Evolutionary conservation across 2,888 invertebrate genomes (phyloP).

Genomic region (Zaprionus obscuricornis): DNA sequence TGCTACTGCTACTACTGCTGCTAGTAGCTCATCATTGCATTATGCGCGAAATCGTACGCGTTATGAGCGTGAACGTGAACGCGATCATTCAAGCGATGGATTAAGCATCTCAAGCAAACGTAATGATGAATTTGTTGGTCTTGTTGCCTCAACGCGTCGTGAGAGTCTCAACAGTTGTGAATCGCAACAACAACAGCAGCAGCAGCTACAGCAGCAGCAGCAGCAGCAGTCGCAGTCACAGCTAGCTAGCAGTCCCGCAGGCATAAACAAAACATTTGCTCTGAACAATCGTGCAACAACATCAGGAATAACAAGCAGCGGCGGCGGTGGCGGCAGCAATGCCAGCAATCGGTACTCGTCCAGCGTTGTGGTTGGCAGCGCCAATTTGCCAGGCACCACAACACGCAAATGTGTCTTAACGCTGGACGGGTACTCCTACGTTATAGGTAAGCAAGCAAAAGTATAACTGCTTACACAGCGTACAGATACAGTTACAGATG

Average conservation of each 20-base stretch:
- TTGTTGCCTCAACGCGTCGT: slow-evolving; percentile 59
- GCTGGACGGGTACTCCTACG: slow-evolving; percentile 93
- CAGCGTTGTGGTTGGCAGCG: slow-evolving; percentile 57
- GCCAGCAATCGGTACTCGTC: slow-evolving; percentile 80
- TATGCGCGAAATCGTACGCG: slow-evolving; percentile 74
- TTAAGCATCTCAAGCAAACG: slow-evolving; percentile 34
- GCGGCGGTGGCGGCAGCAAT: neutral
- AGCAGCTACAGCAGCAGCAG: slow-evolving; percentile 16
- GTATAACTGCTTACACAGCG: slow-evolving; percentile 5
- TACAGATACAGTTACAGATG: no score
- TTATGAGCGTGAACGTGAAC: slow-evolving; percentile 52
- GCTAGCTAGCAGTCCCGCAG: slow-evolving; percentile 42
- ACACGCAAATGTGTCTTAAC: slow-evolving; percentile 92
- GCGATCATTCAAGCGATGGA: slow-evolving; percentile 75
- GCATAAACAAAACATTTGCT: slow-evolving; percentile 41
- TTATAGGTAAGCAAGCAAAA: slow-evolving; percentile 88
- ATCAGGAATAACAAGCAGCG: no score
- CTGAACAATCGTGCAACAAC: slow-evolving; percentile 40
- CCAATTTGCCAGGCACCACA: slow-evolving; percentile 84
- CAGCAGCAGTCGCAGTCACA: slow-evolving; percentile 32
- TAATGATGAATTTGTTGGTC: slow-evolving; percentile 57
- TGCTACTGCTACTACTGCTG: neutral
- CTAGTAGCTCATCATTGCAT: slow-evolving; percentile 32
- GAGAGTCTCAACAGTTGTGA: slow-evolving; percentile 76
- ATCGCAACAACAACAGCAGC: slow-evolving; percentile 34